A percentile compares a stretch with the other conserved stretches of the same genome.
Conservation (phyloP, 2,888 invertebrate genomes). For the Allacma fusca region DNA sequence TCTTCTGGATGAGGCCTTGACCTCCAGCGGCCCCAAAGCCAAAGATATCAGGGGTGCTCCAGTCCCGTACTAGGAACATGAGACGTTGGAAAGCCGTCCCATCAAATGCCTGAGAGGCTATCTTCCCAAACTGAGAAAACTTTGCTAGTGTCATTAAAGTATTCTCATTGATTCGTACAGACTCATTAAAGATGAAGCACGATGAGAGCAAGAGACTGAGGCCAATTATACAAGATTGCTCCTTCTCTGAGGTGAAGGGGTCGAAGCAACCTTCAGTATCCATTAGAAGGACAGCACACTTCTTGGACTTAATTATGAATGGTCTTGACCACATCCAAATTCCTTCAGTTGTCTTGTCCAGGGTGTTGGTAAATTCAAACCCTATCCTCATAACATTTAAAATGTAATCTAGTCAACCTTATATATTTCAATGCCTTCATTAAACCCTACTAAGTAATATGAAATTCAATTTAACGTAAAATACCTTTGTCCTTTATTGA, state of each 20-base stretch:
- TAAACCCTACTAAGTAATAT: too few relatives aligned
- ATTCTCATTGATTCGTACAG: conserved; percentile 46
- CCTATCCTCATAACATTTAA: too few relatives aligned
- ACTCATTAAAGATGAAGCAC: conserved; percentile 49
- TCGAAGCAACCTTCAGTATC: conserved; percentile 56
- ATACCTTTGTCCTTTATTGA: conserved; percentile 53
- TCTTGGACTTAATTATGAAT: conserved; percentile 62
- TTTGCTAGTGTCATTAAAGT: conserved; percentile 43
- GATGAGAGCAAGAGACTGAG: conserved; percentile 49
- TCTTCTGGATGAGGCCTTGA: conserved; percentile 17
- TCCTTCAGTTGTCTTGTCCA: conserved; percentile 62
- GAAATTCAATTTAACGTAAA: too few relatives aligned
- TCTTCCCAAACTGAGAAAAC: conserved; percentile 50
- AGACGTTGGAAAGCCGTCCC: conserved; percentile 59
- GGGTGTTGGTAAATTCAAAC: conserved; percentile 64
- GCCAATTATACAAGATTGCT: conserved; percentile 48
- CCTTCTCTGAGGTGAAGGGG: conserved; percentile 46
- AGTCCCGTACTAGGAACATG: conserved; percentile 57
- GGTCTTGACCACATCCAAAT: conserved; percentile 64
- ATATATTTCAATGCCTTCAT: too few relatives aligned
- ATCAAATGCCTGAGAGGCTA: conserved; percentile 22
- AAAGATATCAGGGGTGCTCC: conserved; percentile 44
- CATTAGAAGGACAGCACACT: conserved; percentile 58
- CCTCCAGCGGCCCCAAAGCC: conserved; percentile 51
- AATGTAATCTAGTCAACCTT: too few relatives aligned